Conservation (phyloP, 1,140 invertebrate species). For the Drosophila miranda region DNA sequence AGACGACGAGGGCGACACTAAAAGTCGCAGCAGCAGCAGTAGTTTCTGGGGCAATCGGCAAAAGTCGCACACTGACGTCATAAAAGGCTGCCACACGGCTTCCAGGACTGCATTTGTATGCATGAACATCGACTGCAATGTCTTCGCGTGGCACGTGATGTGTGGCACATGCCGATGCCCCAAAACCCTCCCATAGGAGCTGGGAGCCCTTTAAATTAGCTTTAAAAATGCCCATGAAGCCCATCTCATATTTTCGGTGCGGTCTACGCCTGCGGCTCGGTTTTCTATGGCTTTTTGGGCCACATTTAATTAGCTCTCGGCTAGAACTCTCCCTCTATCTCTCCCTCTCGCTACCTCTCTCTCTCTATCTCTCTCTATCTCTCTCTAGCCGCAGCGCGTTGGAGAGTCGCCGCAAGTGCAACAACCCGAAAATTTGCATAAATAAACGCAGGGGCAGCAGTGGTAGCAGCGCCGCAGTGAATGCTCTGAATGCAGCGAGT, state of each 20-base stretch:
- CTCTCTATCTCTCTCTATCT: slow-evolving; percentile 2
- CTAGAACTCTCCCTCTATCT: background rate
- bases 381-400: slow-evolving; percentile 2
- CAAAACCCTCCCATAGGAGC: background rate
- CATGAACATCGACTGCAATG: slow-evolving; percentile 68
- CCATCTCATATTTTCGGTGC: slow-evolving; percentile 43
- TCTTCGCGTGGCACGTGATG: slow-evolving; percentile 73
- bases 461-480: slow-evolving; percentile 42
- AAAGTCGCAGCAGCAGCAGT: slow-evolving; percentile 54
- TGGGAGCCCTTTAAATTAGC: slow-evolving; percentile 65
- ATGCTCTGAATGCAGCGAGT: slow-evolving; percentile 60
- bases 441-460: slow-evolving; percentile 38
- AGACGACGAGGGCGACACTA: slow-evolving; percentile 40
- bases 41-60: slow-evolving; percentile 55
- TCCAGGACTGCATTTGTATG: slow-evolving; percentile 65
- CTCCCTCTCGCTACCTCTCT: no score
- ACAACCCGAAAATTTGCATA: slow-evolving; percentile 72
- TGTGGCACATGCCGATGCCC: slow-evolving; percentile 65
- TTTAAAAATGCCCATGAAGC: slow-evolving; percentile 53
- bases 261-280: slow-evolving; percentile 7
- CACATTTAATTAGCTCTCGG: slow-evolving; percentile 70
- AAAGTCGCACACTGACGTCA: slow-evolving; percentile 71
- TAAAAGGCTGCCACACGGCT: slow-evolving; percentile 53
- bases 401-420: slow-evolving; percentile 69
- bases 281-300: slow-evolving; percentile 65